phyloP scores from a whole-genome alignment of 2,797 vertebrate species.

The Chromobotia macracanthus region DNA sequence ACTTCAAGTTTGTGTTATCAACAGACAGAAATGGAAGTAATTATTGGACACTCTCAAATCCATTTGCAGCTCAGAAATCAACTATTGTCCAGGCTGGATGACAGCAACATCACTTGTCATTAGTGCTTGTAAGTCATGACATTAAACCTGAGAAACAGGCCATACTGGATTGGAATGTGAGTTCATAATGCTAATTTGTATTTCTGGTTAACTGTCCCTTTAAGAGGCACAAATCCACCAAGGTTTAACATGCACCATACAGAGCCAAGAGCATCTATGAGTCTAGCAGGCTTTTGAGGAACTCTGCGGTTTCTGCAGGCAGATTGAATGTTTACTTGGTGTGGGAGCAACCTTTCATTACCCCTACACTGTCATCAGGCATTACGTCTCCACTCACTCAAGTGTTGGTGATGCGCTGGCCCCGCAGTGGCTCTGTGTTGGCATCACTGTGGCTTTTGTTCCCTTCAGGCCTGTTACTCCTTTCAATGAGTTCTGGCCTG shows the following conservation, averaged over 20 bases:
- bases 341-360: conserved; percentile 46
- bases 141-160: not conserved
- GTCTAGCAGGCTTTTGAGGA: conserved; percentile 29
- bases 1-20: not conserved
- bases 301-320: conserved; percentile 26
- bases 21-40: not conserved
- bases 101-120: not conserved
- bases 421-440: conserved; percentile 25
- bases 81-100: not conserved
- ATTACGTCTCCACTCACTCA: conserved; percentile 37
- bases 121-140: not conserved
- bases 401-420: conserved; percentile 23
- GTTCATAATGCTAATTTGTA: not conserved
- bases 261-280: not conserved
- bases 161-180: not conserved
- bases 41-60: not conserved
- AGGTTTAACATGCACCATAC: not conserved
- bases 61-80: not conserved
- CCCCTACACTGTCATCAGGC: conserved; percentile 40
- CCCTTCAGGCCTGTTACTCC: conserved; percentile 6
- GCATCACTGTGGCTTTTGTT: conserved; percentile 28
- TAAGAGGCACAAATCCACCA: conserved; percentile 2
- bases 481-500: conserved; percentile 24
- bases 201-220: not conserved
- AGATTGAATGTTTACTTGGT: conserved; percentile 21